These are phyloP conservation scores for Brenthis hecate DNA, from an alignment of 2,888 invertebrate genomes.

Conservation along the genomic window DNA sequence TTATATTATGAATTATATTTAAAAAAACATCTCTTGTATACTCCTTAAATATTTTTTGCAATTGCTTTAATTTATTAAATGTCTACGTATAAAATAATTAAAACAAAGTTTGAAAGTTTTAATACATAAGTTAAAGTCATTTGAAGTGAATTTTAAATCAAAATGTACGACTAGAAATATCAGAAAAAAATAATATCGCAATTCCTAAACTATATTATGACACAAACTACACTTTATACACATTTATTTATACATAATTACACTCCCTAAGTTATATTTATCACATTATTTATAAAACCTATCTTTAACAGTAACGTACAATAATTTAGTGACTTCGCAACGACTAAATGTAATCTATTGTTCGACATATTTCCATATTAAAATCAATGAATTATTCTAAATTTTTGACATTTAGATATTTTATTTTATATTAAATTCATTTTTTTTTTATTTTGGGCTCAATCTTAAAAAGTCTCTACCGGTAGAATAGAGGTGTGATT, in stretches of 20 bases:
- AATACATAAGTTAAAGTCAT: neutral
- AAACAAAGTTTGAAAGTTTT: neutral
- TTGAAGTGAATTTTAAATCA: constrained; percentile 14
- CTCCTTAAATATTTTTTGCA: too few species aligned
- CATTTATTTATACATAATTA: constrained; percentile 53
- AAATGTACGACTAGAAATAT: constrained; percentile 38
- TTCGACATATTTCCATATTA: constrained; percentile 33
- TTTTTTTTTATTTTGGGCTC: too few species aligned
- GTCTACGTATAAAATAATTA: neutral
- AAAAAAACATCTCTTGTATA: too few species aligned
- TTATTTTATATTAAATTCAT: too few species aligned
- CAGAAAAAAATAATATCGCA: constrained; percentile 27
- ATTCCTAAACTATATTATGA: constrained; percentile 53
- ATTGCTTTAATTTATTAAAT: too few species aligned
- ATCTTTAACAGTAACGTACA: constrained; percentile 60
- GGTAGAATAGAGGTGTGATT: too few species aligned
- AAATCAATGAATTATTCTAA: too few species aligned
- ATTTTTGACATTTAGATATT: too few species aligned
- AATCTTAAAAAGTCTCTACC: too few species aligned
- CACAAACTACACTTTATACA: constrained; percentile 63
- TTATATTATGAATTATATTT: too few species aligned
- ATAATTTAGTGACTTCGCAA: constrained; percentile 74
- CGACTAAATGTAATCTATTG: constrained; percentile 44
- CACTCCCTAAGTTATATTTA: constrained; percentile 63
- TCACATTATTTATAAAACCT: constrained; percentile 66